Evolutionary conservation across 2,797 vertebrate species (phyloP), one percentile per base, ranked within the genome.

Genomic region (Carapus acus): DNA sequence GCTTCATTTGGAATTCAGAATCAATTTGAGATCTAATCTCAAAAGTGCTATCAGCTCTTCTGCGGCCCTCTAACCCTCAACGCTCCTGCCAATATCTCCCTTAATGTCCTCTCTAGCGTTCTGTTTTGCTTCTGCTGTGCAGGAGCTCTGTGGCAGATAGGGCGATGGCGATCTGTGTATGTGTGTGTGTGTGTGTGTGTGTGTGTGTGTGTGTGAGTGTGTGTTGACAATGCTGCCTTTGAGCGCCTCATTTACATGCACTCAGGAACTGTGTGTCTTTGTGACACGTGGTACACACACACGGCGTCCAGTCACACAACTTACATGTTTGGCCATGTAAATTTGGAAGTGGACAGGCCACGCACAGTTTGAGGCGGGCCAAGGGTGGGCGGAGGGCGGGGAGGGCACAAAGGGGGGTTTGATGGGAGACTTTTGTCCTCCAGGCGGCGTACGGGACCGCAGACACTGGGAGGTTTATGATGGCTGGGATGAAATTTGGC

Each of bases 201-300:
- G n/a, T n/a, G n/a, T n/a, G n/a, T n/a, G n/a, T n/a, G n/a, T n/a
- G n/a, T n/a, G n/a, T n/a, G n/a, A n/a, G n/a, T n/a, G n/a, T n/a
- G n/a, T n/a, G 65, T 52, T 68, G 65, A 86, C 84, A 87, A 85
- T 83, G 61, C 73, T 52, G 74, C 70, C 78, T 81, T 86, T 87
- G 76, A 86, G 72, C 12, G 43, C 71, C 78, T 81, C 78, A 86
- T 86, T 86, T 84, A 80, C 79, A 84, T 83, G 69, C 44, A 69
- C 27, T 63, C 53, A 64, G 62, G 62, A 78, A 86, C 85, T 86
- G 79, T 67, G 77, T 79, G 69, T 82, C 82, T 86, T 85, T 83
- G 82, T 83, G 53, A 68, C 60, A 69, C 62, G 49, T 64, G n/a
- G 57, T 66, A 45, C 56, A 71, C 62, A 52, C 29, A 67, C 62